Evolutionary conservation across 2,888 invertebrate species (phyloP).

Genomic region (Synergus japonicus): DNA sequence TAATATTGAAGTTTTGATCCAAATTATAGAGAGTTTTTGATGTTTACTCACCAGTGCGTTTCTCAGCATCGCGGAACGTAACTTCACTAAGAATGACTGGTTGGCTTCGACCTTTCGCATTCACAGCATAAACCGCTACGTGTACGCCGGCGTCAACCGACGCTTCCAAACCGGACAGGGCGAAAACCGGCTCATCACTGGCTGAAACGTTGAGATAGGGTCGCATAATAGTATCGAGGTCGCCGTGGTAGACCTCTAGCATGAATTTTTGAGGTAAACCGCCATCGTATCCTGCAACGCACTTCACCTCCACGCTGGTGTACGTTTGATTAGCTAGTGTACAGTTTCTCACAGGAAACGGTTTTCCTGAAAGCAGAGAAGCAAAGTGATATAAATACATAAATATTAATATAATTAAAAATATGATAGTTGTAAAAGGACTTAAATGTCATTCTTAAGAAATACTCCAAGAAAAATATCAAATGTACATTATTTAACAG

Average conservation of each 20-base stretch:
- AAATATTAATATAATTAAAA: too few relatives aligned
- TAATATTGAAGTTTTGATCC: background rate
- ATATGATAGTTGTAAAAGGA: too few relatives aligned
- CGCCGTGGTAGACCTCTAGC: constrained; percentile 85
- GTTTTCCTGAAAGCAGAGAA: constrained; percentile 83
- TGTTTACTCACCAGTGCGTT: constrained; percentile 82
- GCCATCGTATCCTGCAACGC: constrained; percentile 92
- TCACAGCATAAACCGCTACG: constrained; percentile 87
- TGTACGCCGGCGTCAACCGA: constrained; percentile 85
- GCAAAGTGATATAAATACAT: constrained; percentile 1
- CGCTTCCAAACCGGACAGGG: constrained; percentile 87
- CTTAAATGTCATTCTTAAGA: too few relatives aligned
- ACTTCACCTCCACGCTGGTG: constrained; percentile 89
- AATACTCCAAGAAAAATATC: too few relatives aligned
- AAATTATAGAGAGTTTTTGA: background rate
- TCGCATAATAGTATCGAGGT: constrained; percentile 71
- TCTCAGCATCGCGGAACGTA: constrained; percentile 88
- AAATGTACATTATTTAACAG: too few relatives aligned
- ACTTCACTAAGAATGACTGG: constrained; percentile 87
- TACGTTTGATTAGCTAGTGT: constrained; percentile 90
- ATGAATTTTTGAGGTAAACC: constrained; percentile 92
- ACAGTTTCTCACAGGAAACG: constrained; percentile 91
- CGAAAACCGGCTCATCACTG: constrained; percentile 85
- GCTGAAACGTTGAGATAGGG: constrained; percentile 82
- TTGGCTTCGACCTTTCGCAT: constrained; percentile 89